Conservation (phyloP, 2,113 vertebrate species). For the Epinephelus fuscoguttatus region DNA sequence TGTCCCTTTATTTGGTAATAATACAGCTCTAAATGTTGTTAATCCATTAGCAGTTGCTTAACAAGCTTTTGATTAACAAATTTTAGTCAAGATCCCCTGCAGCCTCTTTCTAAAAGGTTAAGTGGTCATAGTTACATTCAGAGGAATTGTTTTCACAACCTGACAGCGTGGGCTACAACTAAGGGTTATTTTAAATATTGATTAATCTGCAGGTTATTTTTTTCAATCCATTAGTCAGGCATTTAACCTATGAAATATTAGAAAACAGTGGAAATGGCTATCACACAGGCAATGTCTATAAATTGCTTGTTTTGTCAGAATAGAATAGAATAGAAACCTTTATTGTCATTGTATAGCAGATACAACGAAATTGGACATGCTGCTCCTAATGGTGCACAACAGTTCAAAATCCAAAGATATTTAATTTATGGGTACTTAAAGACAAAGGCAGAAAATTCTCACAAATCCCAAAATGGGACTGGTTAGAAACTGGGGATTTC, state of each 20-base stretch:
- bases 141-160: not conserved
- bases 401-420: not conserved
- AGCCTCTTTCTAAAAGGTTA: not conserved
- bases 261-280: not conserved
- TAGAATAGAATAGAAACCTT: no score
- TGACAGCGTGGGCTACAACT: not conserved
- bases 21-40: not conserved
- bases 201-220: not conserved
- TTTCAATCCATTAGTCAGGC: not conserved
- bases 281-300: not conserved
- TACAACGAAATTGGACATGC: no score
- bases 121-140: not conserved
- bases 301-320: not conserved
- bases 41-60: not conserved
- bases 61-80: not conserved
- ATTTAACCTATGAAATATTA: not conserved
- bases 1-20: not conserved
- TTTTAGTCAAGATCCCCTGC: not conserved
- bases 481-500: not conserved
- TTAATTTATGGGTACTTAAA: not conserved
- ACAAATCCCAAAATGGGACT: not conserved
- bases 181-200: not conserved
- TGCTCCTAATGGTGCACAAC: no score
- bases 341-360: no score
- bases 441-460: not conserved